These are phyloP conservation scores for Dryobota labecula DNA, from an alignment of 2,888 invertebrate genomes.

Conservation along the genomic window DNA sequence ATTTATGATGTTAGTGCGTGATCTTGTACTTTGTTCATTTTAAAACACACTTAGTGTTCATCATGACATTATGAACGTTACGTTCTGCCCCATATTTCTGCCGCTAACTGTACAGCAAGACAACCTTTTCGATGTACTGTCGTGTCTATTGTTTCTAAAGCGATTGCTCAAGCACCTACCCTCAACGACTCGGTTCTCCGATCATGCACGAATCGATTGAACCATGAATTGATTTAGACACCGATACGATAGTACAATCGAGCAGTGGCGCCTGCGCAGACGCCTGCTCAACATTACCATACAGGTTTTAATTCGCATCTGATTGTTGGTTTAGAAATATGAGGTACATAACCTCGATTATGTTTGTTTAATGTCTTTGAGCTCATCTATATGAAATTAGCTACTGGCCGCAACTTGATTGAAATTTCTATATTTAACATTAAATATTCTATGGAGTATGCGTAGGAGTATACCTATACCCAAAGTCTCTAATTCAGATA, in stretches of 20 bases:
- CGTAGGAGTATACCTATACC: too few relatives aligned
- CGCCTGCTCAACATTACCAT: conserved; percentile 57
- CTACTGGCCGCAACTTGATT: neutral
- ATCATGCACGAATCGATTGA: conserved; percentile 67
- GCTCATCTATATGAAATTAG: neutral
- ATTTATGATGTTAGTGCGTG: neutral
- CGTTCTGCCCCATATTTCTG: conserved; percentile 1
- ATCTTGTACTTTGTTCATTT: neutral
- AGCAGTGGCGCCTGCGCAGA: conserved; percentile 60
- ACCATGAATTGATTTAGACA: conserved; percentile 72
- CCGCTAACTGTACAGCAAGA: conserved; percentile 49
- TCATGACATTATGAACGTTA: neutral
- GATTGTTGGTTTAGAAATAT: conserved; percentile 24
- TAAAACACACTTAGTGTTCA: too few relatives aligned
- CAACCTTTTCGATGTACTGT: conserved; percentile 69
- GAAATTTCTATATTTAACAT: neutral
- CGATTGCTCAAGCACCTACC: conserved; percentile 61
- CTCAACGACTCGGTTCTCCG: conserved; percentile 62
- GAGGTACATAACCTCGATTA: too few relatives aligned
- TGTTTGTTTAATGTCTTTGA: conserved; percentile 29
- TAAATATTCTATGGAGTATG: neutral
- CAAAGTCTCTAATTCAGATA: too few relatives aligned
- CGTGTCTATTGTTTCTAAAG: conserved; percentile 66
- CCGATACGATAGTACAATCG: conserved; percentile 71
- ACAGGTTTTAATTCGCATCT: conserved; percentile 43